Conservation (phyloP, 2,797 vertebrate species). For the Harpagifer antarcticus region DNA sequence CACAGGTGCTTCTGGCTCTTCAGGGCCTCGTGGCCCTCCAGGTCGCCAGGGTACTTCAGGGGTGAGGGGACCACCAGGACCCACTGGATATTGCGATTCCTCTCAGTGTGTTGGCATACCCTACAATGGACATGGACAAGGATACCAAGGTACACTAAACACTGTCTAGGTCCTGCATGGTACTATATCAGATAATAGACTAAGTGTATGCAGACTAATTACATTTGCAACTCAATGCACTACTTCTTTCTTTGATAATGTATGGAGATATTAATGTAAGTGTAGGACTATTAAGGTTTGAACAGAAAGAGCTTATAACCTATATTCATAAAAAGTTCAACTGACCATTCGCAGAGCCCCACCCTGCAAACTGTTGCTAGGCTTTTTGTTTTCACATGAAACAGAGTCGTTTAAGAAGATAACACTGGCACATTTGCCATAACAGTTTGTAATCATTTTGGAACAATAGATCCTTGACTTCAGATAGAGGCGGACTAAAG, state of each 20-base stretch:
- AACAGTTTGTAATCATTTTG: neutral
- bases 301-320: neutral
- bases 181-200: conserved; percentile 39
- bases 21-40: conserved; percentile 92
- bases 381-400: neutral
- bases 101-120: conserved; percentile 98
- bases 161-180: conserved; percentile 66
- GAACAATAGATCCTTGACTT: neutral
- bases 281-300: conserved; percentile 8
- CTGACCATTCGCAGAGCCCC: conserved; percentile 1
- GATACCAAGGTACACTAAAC: conserved; percentile 92
- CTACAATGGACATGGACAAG: conserved; percentile 98
- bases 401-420: neutral
- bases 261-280: conserved; percentile 66
- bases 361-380: neutral
- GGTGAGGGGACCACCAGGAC: conserved; percentile 94
- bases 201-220: conserved; percentile 74
- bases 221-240: conserved; percentile 60
- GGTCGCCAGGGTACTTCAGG: conserved; percentile 94
- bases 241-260: conserved; percentile 63
- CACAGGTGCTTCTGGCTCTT: conserved; percentile 91
- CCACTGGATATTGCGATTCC: conserved; percentile 97
- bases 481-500: neutral
- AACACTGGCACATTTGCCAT: neutral
- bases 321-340: neutral